Evolutionary conservation across 2,888 invertebrate genomes (phyloP).

Genomic region (Periphyllus acericola): DNA sequence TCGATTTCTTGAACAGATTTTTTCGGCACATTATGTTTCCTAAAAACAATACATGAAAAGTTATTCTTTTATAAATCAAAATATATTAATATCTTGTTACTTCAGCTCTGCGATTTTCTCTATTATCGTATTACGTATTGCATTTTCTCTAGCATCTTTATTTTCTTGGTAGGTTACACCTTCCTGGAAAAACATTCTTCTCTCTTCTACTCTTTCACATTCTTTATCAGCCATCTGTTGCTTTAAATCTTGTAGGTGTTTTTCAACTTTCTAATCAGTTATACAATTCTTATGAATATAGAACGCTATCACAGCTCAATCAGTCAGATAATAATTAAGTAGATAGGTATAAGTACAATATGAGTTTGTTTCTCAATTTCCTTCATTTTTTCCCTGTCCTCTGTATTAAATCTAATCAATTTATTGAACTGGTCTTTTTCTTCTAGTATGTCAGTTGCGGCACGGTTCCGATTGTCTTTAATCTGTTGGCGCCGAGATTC

Average conservation of each 20-base stretch:
- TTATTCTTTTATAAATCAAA: too few species aligned
- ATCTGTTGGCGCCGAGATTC: conserved; percentile 68
- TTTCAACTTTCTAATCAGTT: conserved; percentile 64
- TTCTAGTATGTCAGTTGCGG: conserved; percentile 65
- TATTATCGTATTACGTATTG: conserved; percentile 66
- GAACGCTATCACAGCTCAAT: neutral
- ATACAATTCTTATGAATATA: too few species aligned
- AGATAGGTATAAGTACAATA: neutral
- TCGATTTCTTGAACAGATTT: conserved; percentile 64
- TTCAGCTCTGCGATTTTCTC: conserved; percentile 73
- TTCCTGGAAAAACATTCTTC: conserved; percentile 75
- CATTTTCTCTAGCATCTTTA: neutral
- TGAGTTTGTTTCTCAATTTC: neutral
- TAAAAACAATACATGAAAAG: too few species aligned
- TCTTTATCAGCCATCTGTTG: conserved; percentile 77
- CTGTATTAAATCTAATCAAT: conserved; percentile 15
- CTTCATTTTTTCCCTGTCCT: conserved; percentile 18
- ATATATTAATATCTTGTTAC: conserved; percentile 55
- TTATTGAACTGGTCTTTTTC: conserved; percentile 70
- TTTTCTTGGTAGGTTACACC: conserved; percentile 71
- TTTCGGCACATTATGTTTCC: too few species aligned
- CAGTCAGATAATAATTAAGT: neutral
- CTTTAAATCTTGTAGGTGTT: conserved; percentile 74
- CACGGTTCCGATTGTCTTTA: neutral
- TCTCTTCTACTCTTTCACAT: conserved; percentile 72